Evolutionary conservation across 2,888 invertebrate genomes (phyloP).

Genomic region (Bellardia bayeri): DNA sequence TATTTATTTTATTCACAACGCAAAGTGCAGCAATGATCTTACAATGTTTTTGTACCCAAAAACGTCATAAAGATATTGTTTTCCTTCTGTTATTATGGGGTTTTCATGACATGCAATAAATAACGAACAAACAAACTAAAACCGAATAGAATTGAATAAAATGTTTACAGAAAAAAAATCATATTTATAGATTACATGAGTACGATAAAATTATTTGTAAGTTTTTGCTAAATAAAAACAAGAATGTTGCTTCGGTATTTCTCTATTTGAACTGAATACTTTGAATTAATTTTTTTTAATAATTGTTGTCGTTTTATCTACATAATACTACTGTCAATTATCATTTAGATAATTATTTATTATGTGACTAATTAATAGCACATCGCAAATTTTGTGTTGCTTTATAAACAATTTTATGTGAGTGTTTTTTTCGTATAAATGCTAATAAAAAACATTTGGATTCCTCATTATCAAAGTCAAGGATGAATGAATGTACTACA

Average conservation of each 20-base stretch:
- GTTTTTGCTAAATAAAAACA: neutral
- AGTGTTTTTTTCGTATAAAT: neutral
- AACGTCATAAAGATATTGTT: neutral
- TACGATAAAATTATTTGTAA: neutral
- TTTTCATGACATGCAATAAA: neutral
- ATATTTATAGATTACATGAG: constrained; percentile 5
- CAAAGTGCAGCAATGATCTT: neutral
- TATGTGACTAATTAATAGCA: constrained; percentile 42
- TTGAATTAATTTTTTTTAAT: constrained; percentile 1
- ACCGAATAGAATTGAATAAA: neutral
- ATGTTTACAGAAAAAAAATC: neutral
- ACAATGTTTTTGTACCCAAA: constrained; percentile 4
- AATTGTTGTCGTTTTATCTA: constrained; percentile 7
- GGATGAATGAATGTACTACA: constrained; percentile 4
- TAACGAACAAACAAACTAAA: neutral
- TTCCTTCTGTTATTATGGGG: neutral
- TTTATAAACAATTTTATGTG: neutral
- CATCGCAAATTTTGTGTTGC: neutral
- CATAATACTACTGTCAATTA: constrained; percentile 32
- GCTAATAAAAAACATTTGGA: neutral
- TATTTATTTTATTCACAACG: neutral
- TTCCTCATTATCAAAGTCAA: constrained; percentile 27
- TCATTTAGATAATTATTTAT: constrained; percentile 54
- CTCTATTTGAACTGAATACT: neutral
- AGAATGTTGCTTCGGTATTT: neutral